Conservation (phyloP, 2,797 vertebrate genomes). For the Enteromius treurensis region DNA sequence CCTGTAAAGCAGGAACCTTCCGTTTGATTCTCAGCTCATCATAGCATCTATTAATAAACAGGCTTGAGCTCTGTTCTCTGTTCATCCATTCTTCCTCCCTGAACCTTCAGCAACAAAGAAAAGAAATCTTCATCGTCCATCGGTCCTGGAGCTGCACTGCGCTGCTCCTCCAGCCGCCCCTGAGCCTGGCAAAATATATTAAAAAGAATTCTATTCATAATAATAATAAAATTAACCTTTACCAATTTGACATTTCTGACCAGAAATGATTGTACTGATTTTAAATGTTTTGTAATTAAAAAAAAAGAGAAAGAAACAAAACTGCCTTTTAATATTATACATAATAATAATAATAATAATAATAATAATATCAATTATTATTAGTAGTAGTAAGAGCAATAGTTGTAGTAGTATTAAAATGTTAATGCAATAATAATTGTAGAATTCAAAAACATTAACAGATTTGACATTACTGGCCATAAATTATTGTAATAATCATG, state of each 20-base stretch:
- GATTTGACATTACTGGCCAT: not conserved
- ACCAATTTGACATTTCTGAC: not conserved
- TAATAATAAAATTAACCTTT: not conserved
- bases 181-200: constrained; percentile 73
- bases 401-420: not conserved
- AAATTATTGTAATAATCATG: not conserved
- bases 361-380: not conserved
- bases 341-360: not conserved
- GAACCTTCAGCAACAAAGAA: constrained; percentile 85
- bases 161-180: constrained; percentile 86
- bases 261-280: not conserved
- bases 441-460: not conserved
- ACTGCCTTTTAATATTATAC: not conserved
- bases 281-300: not conserved
- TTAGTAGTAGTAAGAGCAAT: not conserved
- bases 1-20: constrained; percentile 8
- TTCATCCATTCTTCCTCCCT: constrained; percentile 88
- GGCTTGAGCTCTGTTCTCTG: constrained; percentile 80
- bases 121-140: constrained; percentile 90
- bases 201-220: not conserved
- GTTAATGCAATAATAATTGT: not conserved
- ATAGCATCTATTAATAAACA: not conserved
- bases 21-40: constrained; percentile 28
- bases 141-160: constrained; percentile 84
- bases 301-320: not conserved